Base-by-base conservation (phyloP, 1,140 invertebrate genomes). In the Phenacoccus solenopsis region DNA sequence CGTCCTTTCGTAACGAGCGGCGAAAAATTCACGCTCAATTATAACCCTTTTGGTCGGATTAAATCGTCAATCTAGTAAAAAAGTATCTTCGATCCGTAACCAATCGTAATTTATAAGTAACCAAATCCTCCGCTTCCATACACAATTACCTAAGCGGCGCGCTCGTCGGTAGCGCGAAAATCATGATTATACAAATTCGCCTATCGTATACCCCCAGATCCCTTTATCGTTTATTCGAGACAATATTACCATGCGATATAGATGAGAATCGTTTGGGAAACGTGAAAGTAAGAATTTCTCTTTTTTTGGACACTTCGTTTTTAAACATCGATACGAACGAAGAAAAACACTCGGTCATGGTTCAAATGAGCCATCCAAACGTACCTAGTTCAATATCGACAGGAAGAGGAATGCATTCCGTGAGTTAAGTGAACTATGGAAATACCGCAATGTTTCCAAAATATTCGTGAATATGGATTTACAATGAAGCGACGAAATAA, bases 371-470 rank as follows among this genome's bases (percentile, higher is more conserved):
- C 38, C 12, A 49, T 49, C 38, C 12, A 49, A 49, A 49, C 38
- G 38, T 49, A 49, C 38, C 13, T 49, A 49, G 38, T 49, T 49
- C 38, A 49, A 49, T 49, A 49, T 49, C 38, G 38, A 49, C 38
- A 49, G 5, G 12, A 16, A 10, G 16, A 10, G 20, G 20, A 49
- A 10, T 5, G 38, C 38, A 49, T 49, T 49, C 38, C 38, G 3
- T n/a, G 38, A 49, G 38, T 49, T 49, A 49, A 49, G 38, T 49
- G 38, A 49, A 49, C 38, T 49, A 49, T 49, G 38, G 38, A 49
- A 49, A 49, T 49, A 49, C 38, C 38, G 38, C 38, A 49, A 49
- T 49, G 38, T 49, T 49, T 49, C 16, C 38, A 49, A 49, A 49
- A 49, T 49, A 49, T 49, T 49, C 20, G 38, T 49, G 38, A 49